phyloP scores from a whole-genome alignment of 1,140 invertebrate genomes.

The Plodia interpunctella region DNA sequence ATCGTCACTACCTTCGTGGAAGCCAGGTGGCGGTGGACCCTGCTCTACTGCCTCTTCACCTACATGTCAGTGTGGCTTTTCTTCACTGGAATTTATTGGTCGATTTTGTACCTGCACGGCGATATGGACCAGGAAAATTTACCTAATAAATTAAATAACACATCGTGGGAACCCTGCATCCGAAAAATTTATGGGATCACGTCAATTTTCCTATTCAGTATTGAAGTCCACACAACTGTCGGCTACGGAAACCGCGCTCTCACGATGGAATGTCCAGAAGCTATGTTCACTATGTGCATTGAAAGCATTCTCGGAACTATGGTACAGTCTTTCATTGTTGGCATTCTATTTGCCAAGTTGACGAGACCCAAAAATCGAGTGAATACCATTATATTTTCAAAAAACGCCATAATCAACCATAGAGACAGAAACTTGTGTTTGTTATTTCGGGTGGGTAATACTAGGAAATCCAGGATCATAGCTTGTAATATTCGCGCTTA shows the following conservation, averaged over 20 bases:
- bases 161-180: conserved; percentile 72
- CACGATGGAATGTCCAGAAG: conserved; percentile 92
- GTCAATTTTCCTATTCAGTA: conserved; percentile 80
- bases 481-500: conserved; percentile 88
- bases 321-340: conserved; percentile 84
- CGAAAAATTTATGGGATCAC: conserved; percentile 78
- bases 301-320: conserved; percentile 96
- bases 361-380: conserved; percentile 95
- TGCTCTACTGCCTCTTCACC: conserved; percentile 81
- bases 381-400: conserved; percentile 93
- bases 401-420: conserved; percentile 89
- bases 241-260: conserved; percentile 79
- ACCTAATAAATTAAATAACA: conserved; percentile 28
- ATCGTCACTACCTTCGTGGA: conserved; percentile 73
- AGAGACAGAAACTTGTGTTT: conserved; percentile 89
- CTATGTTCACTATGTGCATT: conserved; percentile 95
- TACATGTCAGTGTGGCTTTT: conserved; percentile 81
- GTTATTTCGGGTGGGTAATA: conserved; percentile 94
- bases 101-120: conserved; percentile 80
- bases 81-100: conserved; percentile 82
- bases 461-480: conserved; percentile 94
- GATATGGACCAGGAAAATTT: conserved; percentile 75
- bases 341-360: conserved; percentile 91
- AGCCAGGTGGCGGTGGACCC: conserved; percentile 82
- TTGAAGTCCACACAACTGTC: conserved; percentile 82